phyloP scores from a whole-genome alignment of 2,797 vertebrate species.

The Gadopsis marmoratus region DNA sequence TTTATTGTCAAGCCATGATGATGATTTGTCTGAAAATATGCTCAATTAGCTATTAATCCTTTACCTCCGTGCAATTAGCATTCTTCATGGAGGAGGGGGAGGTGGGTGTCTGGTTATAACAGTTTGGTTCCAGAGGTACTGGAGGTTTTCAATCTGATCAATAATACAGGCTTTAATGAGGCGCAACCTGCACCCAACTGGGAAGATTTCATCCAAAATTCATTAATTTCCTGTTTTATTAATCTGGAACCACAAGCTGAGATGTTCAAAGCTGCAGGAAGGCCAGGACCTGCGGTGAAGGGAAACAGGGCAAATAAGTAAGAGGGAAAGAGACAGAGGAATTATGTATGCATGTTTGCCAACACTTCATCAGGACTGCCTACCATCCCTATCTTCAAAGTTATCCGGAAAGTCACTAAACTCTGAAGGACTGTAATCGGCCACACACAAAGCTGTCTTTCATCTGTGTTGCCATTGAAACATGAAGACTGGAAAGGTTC shows the following conservation, averaged over 20 bases:
- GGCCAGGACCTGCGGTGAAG: constrained; percentile 73
- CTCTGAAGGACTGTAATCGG: constrained; percentile 19
- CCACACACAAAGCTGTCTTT: constrained; percentile 3
- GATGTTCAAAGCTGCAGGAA: constrained; percentile 83
- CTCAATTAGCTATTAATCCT: constrained; percentile 84
- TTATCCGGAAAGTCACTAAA: constrained; percentile 67
- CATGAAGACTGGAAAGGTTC: constrained; percentile 2
- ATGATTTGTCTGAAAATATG: constrained; percentile 84
- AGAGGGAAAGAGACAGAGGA: constrained; percentile 41
- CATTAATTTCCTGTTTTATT: constrained; percentile 89
- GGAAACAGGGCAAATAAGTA: constrained; percentile 60
- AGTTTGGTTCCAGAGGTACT: constrained; percentile 75
- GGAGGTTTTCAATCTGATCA: constrained; percentile 84
- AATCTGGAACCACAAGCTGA: constrained; percentile 82
- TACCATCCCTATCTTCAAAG: constrained; percentile 53
- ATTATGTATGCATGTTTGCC: constrained; percentile 65
- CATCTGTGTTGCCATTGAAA: not conserved
- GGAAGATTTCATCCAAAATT: constrained; percentile 87
- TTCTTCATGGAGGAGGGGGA: constrained; percentile 65
- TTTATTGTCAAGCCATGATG: constrained; percentile 75
- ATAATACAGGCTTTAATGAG: constrained; percentile 88
- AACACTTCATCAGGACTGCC: constrained; percentile 54
- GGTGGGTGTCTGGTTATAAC: constrained; percentile 60
- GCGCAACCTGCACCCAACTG: constrained; percentile 79
- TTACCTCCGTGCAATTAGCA: constrained; percentile 79